Evolutionary conservation across 2,888 invertebrate species (phyloP).

Genomic region (Actias luna): DNA sequence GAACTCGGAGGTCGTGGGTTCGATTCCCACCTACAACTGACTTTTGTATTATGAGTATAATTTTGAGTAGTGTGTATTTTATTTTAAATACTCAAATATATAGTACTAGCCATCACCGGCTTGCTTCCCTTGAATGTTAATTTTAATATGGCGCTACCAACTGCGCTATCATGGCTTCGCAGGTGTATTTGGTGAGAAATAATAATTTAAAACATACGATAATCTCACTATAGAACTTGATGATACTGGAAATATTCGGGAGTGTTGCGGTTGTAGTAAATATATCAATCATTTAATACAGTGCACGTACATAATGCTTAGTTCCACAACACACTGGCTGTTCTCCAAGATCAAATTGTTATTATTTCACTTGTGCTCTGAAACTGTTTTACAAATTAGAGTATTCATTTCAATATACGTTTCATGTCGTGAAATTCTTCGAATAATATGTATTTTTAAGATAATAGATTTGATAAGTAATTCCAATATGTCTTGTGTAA

Average conservation of each 20-base stretch:
- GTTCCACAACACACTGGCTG: slow-evolving; percentile 35
- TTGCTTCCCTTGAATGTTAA: no score
- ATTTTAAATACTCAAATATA: no score
- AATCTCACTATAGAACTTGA: slow-evolving; percentile 13
- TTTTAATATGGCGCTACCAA: no score
- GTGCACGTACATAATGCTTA: slow-evolving; percentile 29
- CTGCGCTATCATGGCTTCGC: no score
- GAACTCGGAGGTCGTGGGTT: no score
- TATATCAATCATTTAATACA: slow-evolving; percentile 29
- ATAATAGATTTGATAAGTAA: background rate
- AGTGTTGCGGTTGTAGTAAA: slow-evolving; percentile 30
- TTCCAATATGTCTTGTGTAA: background rate
- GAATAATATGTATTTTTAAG: background rate
- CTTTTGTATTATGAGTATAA: no score
- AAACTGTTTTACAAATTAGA: slow-evolving; percentile 30
- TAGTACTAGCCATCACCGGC: no score
- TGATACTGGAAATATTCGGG: slow-evolving; percentile 13
- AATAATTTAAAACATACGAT: background rate
- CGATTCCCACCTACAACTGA: no score
- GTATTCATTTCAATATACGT: background rate
- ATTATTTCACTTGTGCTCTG: slow-evolving; percentile 25
- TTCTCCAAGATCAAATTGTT: slow-evolving; percentile 33
- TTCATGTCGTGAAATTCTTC: background rate
- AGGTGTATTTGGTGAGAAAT: no score
- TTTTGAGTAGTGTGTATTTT: no score